Evolutionary conservation across 1,140 invertebrate genomes (phyloP).

Genomic region (Neotoxoptera formosana): DNA sequence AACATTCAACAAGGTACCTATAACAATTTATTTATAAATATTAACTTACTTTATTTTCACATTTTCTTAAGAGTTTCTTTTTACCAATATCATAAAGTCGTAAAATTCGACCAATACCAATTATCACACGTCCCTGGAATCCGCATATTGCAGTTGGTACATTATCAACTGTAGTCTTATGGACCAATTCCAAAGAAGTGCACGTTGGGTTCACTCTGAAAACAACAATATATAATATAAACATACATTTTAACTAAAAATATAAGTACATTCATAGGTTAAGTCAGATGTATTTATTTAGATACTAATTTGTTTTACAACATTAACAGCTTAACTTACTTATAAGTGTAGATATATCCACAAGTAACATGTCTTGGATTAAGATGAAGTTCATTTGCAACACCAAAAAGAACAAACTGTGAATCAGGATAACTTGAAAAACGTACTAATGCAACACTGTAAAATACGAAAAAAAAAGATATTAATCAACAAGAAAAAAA

Average conservation of each 20-base stretch:
- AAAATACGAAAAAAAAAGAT: conserved; percentile 60
- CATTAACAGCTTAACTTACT: conserved; percentile 65
- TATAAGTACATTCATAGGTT: not conserved
- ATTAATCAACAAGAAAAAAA: not conserved
- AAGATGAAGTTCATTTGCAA: conserved; percentile 89
- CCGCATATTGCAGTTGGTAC: conserved; percentile 87
- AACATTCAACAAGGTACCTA: not conserved
- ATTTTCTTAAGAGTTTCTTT: conserved; percentile 95
- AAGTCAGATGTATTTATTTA: not conserved
- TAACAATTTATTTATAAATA: not conserved
- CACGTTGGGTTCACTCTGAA: conserved; percentile 73
- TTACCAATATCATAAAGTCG: conserved; percentile 97
- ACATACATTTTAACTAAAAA: not conserved
- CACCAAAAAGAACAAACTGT: conserved; percentile 82
- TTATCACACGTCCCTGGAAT: conserved; percentile 90
- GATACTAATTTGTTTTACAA: conserved; percentile 39
- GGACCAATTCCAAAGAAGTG: conserved; percentile 86
- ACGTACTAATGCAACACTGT: conserved; percentile 75
- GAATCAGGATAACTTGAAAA: conserved; percentile 77
- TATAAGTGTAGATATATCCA: conserved; percentile 89
- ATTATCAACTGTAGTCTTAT: conserved; percentile 94
- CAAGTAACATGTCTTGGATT: conserved; percentile 82
- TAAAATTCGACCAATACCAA: conserved; percentile 91
- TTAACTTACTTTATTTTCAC: conserved; percentile 88
- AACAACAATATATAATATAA: conserved; percentile 42